Percentiles rank a stretch among this genome's conserved stretches.
phyloP scores from a whole-genome alignment of 1,140 invertebrate genomes.

The Tenebrio molitor region DNA sequence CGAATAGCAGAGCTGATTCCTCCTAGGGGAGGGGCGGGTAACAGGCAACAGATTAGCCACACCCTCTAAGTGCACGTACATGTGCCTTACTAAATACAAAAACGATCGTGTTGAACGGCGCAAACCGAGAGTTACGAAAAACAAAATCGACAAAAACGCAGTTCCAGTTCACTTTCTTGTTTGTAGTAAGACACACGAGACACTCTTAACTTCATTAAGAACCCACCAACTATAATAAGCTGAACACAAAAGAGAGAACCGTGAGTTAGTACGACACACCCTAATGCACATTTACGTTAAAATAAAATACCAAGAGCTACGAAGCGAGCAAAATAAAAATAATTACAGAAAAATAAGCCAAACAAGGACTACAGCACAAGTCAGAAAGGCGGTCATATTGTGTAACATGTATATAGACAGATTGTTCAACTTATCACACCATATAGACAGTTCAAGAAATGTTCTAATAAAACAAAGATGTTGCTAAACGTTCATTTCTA shows the following conservation, averaged over 20 bases:
- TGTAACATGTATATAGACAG: slow-evolving; percentile 42
- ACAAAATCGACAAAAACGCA: not conserved
- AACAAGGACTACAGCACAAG: slow-evolving; percentile 48
- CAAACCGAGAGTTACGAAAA: slow-evolving; percentile 3
- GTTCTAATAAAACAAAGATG: no score
- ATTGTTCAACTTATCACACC: no score
- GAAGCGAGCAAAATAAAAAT: slow-evolving; percentile 53
- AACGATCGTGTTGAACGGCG: not conserved
- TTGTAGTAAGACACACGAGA: no score
- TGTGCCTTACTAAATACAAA: slow-evolving; percentile 31
- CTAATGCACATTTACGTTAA: slow-evolving; percentile 28
- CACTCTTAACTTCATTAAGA: no score
- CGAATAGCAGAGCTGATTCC: slow-evolving; percentile 83
- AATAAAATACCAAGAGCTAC: slow-evolving; percentile 50
- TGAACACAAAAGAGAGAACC: slow-evolving; percentile 11
- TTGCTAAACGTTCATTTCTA: no score
- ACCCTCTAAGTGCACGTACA: slow-evolving; percentile 42
- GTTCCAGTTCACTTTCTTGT: no score
- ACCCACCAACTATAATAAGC: not conserved
- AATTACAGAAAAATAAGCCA: slow-evolving; percentile 49
- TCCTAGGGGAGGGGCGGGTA: slow-evolving; percentile 68
- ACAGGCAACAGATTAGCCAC: slow-evolving; percentile 67
- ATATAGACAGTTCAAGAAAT: no score
- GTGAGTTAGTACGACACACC: slow-evolving; percentile 34
- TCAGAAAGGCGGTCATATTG: slow-evolving; percentile 43